Percentiles rank a stretch among this genome's conserved stretches.
Evolutionary conservation across 2,797 vertebrate genomes (phyloP).

Genomic region (Pelobates cultripes): DNA sequence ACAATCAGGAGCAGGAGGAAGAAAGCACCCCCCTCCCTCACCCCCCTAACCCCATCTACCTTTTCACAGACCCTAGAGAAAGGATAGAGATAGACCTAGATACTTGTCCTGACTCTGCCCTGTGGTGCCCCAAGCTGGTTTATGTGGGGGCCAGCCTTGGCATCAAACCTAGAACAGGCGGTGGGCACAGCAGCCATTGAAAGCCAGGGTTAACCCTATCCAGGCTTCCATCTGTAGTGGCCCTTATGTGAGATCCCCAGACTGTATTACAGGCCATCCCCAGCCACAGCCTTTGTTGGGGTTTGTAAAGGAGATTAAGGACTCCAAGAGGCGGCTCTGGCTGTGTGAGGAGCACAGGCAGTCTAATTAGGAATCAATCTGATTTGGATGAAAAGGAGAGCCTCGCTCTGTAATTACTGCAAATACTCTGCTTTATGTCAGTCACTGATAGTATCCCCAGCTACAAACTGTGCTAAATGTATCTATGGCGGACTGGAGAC

Average conservation of each 20-base stretch:
- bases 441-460: neutral
- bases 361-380: slow-evolving; percentile 60
- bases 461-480: neutral
- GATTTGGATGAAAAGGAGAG: slow-evolving; percentile 2
- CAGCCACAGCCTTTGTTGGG: slow-evolving; percentile 28
- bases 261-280: neutral
- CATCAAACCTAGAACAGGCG: neutral
- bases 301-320: slow-evolving; percentile 47
- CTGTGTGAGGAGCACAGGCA: slow-evolving; percentile 35
- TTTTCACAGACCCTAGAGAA: too few relatives aligned
- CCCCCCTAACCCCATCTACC: too few relatives aligned
- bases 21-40: too few relatives aligned
- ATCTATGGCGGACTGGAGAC: neutral
- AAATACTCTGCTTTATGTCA: neutral
- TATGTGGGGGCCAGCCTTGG: neutral
- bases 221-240: neutral
- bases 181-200: too few relatives aligned
- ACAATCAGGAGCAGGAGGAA: slow-evolving; percentile 8
- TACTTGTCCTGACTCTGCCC: neutral
- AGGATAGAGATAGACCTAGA: too few relatives aligned
- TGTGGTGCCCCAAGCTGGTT: neutral
- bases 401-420: neutral
- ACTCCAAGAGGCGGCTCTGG: slow-evolving; percentile 46
- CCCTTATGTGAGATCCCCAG: neutral
- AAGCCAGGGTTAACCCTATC: neutral